A percentile compares a stretch with the other conserved stretches of the same genome.
Conservation (phyloP, 2,113 vertebrate genomes). For the Aleadryas rufinucha region DNA sequence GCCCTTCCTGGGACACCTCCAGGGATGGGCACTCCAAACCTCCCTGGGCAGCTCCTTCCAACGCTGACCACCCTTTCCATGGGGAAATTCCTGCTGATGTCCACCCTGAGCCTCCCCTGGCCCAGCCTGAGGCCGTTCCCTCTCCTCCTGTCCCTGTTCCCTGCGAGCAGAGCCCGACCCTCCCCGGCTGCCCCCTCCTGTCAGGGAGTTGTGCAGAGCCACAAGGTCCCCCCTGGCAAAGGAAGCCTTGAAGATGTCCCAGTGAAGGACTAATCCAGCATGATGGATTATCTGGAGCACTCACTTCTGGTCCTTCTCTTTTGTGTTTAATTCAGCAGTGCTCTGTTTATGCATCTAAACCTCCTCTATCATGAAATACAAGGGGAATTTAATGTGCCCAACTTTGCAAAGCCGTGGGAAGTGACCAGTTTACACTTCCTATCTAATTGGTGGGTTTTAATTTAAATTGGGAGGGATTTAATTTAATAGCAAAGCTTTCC, state of each 20-base stretch:
- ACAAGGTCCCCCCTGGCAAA: not conserved
- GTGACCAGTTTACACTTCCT: not conserved
- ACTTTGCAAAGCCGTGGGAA: not conserved
- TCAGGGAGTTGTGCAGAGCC: not conserved
- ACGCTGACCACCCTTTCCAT: accelerated
- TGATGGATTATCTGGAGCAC: not conserved
- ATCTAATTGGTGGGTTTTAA: not conserved
- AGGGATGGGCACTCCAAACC: not conserved
- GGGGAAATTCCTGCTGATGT: not conserved
- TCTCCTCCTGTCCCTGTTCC: not conserved
- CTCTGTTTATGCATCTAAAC: not conserved
- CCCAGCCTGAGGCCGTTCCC: not conserved
- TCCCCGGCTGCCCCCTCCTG: not conserved
- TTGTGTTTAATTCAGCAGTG: not conserved
- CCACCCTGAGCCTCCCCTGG: not conserved
- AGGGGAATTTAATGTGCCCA: not conserved
- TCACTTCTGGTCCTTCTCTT: not conserved
- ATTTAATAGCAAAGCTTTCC: not conserved
- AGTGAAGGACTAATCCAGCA: not conserved
- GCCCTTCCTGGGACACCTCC: accelerated
- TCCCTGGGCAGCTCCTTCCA: not conserved
- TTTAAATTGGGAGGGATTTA: not conserved
- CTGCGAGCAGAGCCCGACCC: not conserved
- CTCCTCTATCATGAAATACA: not conserved
- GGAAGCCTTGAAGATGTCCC: not conserved